Percentiles rank a stretch among this genome's conserved stretches.
Conservation (phyloP, 2,888 invertebrate genomes). For the Drosophila robusta region DNA sequence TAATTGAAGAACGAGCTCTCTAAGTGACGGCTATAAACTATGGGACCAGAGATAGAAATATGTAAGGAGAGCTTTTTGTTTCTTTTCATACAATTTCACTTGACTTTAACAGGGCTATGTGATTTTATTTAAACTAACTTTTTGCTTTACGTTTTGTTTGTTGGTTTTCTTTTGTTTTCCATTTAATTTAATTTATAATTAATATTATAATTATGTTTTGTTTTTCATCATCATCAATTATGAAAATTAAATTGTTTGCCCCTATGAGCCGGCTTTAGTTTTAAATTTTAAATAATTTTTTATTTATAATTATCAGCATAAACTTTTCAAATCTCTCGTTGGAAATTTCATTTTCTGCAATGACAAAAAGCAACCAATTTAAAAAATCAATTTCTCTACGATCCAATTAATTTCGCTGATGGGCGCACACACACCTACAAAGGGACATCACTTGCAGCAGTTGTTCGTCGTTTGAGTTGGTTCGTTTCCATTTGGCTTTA, state of each 20-base stretch:
- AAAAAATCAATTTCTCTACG: conserved; percentile 28
- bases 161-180: conserved; percentile 27
- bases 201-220: conserved; percentile 73
- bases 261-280: conserved; percentile 59
- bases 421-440: conserved; percentile 81
- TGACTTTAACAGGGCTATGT: conserved; percentile 39
- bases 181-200: conserved; percentile 76
- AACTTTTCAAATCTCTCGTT: conserved; percentile 84
- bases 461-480: conserved; percentile 92
- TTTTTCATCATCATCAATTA: conserved; percentile 55
- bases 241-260: conserved; percentile 69
- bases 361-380: conserved; percentile 45
- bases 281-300: conserved; percentile 83
- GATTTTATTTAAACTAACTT: conserved; percentile 70
- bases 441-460: conserved; percentile 96
- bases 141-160: conserved; percentile 55
- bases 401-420: conserved; percentile 37
- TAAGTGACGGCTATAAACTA: conserved; percentile 38
- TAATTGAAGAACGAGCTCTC: conserved; percentile 34
- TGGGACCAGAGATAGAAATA: conserved; percentile 39
- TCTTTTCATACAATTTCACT: conserved; percentile 22
- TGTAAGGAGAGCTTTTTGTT: conserved; percentile 24
- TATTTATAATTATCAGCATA: conserved; percentile 85
- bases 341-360: conserved; percentile 84
- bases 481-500: conserved; percentile 93